Evolutionary conservation across 1,140 invertebrate species (phyloP).

Genomic region (Lasaia peninsularis): DNA sequence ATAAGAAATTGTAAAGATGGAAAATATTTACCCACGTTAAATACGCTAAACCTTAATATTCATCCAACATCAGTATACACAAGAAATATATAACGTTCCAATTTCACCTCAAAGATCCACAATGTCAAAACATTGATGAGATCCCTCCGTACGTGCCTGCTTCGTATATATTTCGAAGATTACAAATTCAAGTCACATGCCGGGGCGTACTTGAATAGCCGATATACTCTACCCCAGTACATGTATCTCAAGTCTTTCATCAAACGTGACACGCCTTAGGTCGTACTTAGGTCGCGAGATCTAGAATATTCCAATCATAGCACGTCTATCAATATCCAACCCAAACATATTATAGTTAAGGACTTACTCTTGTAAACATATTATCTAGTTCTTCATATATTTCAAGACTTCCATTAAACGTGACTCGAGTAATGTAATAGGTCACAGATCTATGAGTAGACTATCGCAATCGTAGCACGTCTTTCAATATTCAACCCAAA

Average conservation of each 20-base stretch:
- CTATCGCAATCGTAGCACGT: background rate
- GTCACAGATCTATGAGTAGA: background rate
- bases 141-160: conserved; percentile 1
- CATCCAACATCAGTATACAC: background rate
- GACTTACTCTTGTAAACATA: background rate
- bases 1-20: no score
- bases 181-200: conserved; percentile 28
- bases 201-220: conserved; percentile 19
- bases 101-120: conserved; percentile 9
- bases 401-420: conserved; percentile 9
- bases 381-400: background rate
- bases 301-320: background rate
- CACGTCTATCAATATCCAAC: background rate
- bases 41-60: no score
- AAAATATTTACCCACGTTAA: no score
- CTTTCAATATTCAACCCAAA: background rate
- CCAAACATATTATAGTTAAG: background rate
- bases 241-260: conserved; percentile 11
- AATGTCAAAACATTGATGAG: conserved; percentile 13
- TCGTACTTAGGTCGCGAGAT: background rate
- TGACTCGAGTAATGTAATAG: conserved; percentile 3
- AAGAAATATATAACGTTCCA: conserved; percentile 7
- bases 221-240: conserved; percentile 17
- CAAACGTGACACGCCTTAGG: conserved; percentile 13
- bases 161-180: conserved; percentile 20